A percentile compares a stretch with the other conserved stretches of the same genome.
Conservation (phyloP, 2,113 vertebrate species). For the Antechinus flavipes region DNA sequence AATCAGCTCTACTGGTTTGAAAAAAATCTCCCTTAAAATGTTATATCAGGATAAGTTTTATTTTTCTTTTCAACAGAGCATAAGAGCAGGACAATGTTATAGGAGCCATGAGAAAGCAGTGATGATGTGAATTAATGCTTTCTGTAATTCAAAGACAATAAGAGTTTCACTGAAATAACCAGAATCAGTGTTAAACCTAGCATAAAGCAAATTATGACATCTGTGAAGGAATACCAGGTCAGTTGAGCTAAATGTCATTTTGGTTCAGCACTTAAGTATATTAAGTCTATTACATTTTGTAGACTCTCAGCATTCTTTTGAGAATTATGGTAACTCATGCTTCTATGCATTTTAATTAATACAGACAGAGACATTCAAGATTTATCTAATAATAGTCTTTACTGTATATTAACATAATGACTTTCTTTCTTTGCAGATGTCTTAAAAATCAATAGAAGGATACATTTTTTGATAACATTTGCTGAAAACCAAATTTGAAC, state of each 20-base stretch:
- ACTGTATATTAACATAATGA: not conserved
- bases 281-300: not conserved
- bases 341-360: slow-evolving; percentile 24
- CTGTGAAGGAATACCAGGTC: not conserved
- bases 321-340: slow-evolving; percentile 5
- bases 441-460: slow-evolving; percentile 3
- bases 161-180: not conserved
- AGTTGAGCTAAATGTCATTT: not conserved
- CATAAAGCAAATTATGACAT: slow-evolving; percentile 23
- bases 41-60: not conserved
- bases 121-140: not conserved
- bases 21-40: not conserved
- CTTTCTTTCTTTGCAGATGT: slow-evolving; percentile 30
- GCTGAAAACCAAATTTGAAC: not conserved
- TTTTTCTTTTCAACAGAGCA: not conserved
- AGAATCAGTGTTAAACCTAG: not conserved
- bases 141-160: slow-evolving; percentile 18
- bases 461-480: slow-evolving; percentile 33
- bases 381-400: not conserved
- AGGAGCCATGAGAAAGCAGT: not conserved
- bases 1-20: not conserved
- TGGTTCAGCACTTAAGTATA: slow-evolving; percentile 20
- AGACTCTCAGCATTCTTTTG: slow-evolving; percentile 30
- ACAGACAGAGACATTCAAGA: not conserved
- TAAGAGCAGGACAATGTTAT: not conserved